Evolutionary conservation across 2,888 invertebrate species (phyloP).

Genomic region (Pristionchus fissidentatus): DNA sequence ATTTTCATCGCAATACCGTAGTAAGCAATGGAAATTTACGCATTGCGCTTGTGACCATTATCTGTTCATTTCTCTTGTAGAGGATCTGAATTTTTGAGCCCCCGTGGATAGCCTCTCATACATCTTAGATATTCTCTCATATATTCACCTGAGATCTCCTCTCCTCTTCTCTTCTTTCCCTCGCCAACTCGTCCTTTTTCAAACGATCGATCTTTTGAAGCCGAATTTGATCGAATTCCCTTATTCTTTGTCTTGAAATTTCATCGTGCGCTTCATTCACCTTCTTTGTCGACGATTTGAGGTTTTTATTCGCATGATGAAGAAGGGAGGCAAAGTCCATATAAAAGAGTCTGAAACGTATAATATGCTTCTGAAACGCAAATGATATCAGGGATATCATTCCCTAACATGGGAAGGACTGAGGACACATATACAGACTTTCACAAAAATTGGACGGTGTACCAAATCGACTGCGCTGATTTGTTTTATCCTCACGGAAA

Average conservation of each 20-base stretch:
- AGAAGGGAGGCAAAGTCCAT: constrained; percentile 62
- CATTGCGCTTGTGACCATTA: background rate
- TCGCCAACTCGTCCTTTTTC: constrained; percentile 51
- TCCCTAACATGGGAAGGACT: too few species aligned
- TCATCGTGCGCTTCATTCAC: constrained; percentile 53
- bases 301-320: constrained; percentile 57
- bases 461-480: too few species aligned
- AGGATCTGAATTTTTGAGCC: too few species aligned
- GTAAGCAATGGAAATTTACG: too few species aligned
- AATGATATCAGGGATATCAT: too few species aligned
- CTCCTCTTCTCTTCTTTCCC: constrained; percentile 52
- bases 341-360: background rate
- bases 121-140: background rate
- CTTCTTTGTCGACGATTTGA: constrained; percentile 53
- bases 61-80: too few species aligned
- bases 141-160: constrained; percentile 45
- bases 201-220: constrained; percentile 50
- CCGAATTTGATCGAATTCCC: constrained; percentile 50
- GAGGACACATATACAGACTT: too few species aligned
- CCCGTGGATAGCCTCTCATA: background rate
- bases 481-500: too few species aligned
- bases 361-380: background rate
- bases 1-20: too few species aligned
- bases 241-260: constrained; percentile 30
- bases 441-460: too few species aligned